Evolutionary conservation across 2,113 vertebrate species (phyloP).

Genomic region (Mormyrus iriodes): DNA sequence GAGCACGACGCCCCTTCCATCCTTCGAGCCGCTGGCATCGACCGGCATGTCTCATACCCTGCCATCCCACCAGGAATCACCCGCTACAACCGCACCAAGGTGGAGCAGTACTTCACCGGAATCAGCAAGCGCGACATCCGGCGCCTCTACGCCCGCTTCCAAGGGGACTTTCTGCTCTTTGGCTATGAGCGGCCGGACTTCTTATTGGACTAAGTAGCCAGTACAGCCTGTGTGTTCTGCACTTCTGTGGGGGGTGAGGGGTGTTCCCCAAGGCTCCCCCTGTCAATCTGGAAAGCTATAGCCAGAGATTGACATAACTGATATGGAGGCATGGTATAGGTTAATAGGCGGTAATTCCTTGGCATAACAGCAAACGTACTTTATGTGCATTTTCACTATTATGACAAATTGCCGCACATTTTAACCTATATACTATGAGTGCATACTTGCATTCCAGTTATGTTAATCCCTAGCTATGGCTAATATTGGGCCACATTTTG

Average conservation of each 20-base stretch:
- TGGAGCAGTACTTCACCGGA: slow-evolving; percentile 82
- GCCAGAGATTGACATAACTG: background rate
- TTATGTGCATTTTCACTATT: background rate
- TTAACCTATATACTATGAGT: background rate
- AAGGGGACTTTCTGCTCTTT: slow-evolving; percentile 89
- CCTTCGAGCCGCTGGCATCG: slow-evolving; percentile 77
- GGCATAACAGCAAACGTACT: background rate
- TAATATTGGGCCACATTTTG: background rate
- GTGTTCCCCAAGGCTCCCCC: background rate
- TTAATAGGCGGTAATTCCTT: too few species aligned
- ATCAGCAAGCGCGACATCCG: slow-evolving; percentile 82
- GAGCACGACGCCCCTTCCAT: slow-evolving; percentile 84
- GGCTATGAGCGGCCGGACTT: slow-evolving; percentile 85
- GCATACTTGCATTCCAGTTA: background rate
- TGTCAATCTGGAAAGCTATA: background rate
- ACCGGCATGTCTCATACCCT: slow-evolving; percentile 80
- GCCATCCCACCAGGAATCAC: slow-evolving; percentile 90
- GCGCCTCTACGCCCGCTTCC: slow-evolving; percentile 77
- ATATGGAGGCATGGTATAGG: background rate
- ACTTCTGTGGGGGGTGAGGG: background rate
- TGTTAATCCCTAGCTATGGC: background rate
- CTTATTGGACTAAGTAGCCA: slow-evolving; percentile 68
- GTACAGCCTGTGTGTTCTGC: background rate
- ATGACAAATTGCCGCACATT: background rate
- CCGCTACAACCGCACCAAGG: slow-evolving; percentile 85